Conservation (phyloP, 2,797 vertebrate species). For the Paguma larvata region DNA sequence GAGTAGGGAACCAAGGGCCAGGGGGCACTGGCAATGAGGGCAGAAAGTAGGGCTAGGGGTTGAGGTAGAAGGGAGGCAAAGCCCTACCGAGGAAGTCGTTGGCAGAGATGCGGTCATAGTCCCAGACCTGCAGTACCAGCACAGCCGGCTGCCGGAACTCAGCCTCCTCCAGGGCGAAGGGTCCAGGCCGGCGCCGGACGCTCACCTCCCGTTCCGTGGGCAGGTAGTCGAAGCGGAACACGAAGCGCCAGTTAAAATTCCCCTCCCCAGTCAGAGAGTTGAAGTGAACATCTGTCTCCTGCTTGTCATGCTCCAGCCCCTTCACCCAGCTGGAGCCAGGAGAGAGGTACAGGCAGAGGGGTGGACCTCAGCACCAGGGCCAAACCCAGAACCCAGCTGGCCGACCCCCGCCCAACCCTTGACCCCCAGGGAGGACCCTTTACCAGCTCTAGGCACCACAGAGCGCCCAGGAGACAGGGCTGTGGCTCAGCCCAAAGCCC, state of each 20-base stretch:
- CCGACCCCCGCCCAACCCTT: background rate
- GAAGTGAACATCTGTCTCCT: conserved; percentile 98
- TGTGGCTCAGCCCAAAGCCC: background rate
- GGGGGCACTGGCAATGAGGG: background rate
- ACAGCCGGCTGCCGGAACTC: conserved; percentile 95
- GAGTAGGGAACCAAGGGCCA: background rate
- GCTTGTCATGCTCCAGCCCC: conserved; percentile 95
- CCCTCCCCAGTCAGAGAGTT: conserved; percentile 97
- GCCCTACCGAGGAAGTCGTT: conserved; percentile 96
- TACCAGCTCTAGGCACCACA: background rate
- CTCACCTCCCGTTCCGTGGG: conserved; percentile 96
- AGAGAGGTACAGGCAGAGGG: conserved; percentile 34
- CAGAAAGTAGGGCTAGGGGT: background rate
- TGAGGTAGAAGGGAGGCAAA: background rate
- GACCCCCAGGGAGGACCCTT: background rate
- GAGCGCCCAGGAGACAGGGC: background rate
- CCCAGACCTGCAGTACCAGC: conserved; percentile 96
- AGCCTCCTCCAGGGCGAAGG: conserved; percentile 95
- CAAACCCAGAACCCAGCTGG: background rate
- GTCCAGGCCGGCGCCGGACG: conserved; percentile 93
- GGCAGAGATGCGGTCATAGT: conserved; percentile 95
- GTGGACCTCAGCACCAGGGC: background rate
- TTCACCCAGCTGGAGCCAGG: conserved; percentile 94
- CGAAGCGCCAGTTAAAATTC: conserved; percentile 98
- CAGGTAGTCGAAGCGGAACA: conserved; percentile 96